A percentile compares a stretch with the other conserved stretches of the same genome.
phyloP scores from a whole-genome alignment of 2,888 invertebrate genomes.

The Idaea aversata region DNA sequence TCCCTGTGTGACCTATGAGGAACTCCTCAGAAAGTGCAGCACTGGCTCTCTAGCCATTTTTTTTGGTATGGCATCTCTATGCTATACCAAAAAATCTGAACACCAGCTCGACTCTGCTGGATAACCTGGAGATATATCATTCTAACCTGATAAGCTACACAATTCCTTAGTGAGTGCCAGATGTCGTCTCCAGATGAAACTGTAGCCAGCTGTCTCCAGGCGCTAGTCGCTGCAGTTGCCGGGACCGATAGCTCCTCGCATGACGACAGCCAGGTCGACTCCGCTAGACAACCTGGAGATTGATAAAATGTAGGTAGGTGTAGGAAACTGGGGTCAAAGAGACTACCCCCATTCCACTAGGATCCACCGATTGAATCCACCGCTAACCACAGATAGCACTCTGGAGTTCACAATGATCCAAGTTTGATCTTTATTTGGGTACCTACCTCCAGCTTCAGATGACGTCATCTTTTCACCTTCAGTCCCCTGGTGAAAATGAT shows the following conservation, averaged over 20 bases:
- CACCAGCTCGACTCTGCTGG: neutral
- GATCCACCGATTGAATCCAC: too few relatives aligned
- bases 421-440: neutral
- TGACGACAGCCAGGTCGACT: constrained; percentile 64
- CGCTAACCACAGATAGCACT: too few relatives aligned
- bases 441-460: neutral
- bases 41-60: too few relatives aligned
- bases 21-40: neutral
- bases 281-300: constrained; percentile 49
- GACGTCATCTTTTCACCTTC: neutral
- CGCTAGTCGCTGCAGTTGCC: constrained; percentile 41
- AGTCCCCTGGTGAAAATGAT: neutral
- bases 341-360: too few relatives aligned
- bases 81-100: too few relatives aligned
- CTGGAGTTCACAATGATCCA: too few relatives aligned
- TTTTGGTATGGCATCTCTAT: too few relatives aligned
- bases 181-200: constrained; percentile 53
- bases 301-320: neutral
- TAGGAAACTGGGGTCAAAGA: too few relatives aligned
- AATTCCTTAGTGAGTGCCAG: constrained; percentile 70
- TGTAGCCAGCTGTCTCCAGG: constrained; percentile 56
- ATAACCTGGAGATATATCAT: neutral
- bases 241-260: constrained; percentile 57
- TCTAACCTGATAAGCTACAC: constrained; percentile 65
- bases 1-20: neutral